Evolutionary conservation across 1,140 invertebrate genomes (phyloP), one percentile per base, ranked within the genome.

Genomic region (Xylocopa sonorina): DNA sequence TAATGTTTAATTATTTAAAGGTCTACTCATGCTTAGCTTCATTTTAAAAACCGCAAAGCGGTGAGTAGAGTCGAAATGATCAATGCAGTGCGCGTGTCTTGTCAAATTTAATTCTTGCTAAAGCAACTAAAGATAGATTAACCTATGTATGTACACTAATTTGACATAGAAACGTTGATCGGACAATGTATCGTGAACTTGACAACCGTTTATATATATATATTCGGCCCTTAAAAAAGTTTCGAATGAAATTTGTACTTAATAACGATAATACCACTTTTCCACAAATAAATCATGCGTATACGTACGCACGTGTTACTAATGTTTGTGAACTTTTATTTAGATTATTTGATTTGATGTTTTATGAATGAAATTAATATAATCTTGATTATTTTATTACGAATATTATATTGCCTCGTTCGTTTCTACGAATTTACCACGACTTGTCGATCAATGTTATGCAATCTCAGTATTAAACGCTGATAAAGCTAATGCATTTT

Each of bases 1-100:
- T 63, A 46, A 78, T 72, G 38, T 6, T 55, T 72, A 63, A 43
- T 64, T 72, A 64, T 75, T 78, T 62, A 58, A 58, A 27, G 34
- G 16, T 60, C 14, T 29, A 48, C 71, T 67, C 71, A 85, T 85
- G 84, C 79, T 78, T 50, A 75, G 12, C 38, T 69, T 58, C 9
- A 51, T 64, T 55, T 21, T 75, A 1, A 66, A 62, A 71, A 62
- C 43, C 9, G 51, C 76, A 2, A 84, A 67, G 38, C 75, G 74
- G 84, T 84, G 18, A 50, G 79, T 78, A 12, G 9, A 21, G 75
- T 16, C 43, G n/a, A 48, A 46, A 24, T 60, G 24, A n/a, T 4
- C 10, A 5, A 50, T 9, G 7, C 24, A 62, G 2, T 9, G 55
- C 10, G 1, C 6, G 12, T 77, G 57, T 80, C 48, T 14, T 29